phyloP scores from a whole-genome alignment of 1,140 invertebrate genomes.

The Drosophila takahashii region DNA sequence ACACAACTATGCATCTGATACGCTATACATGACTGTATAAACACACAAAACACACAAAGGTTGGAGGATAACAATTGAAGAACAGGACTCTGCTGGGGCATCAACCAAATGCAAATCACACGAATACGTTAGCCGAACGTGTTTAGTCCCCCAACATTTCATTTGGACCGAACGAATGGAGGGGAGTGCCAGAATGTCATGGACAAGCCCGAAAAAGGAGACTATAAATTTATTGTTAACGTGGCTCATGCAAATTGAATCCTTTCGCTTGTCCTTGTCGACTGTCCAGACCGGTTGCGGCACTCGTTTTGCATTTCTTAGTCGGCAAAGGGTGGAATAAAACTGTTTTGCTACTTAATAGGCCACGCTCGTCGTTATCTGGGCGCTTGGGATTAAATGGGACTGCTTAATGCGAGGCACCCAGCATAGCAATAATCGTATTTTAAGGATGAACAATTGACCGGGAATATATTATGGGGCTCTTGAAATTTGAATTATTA shows the following conservation, averaged over 20 bases:
- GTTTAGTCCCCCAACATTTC: slow-evolving; percentile 47
- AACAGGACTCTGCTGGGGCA: slow-evolving; percentile 28
- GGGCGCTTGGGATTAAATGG: slow-evolving; percentile 32
- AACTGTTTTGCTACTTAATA: slow-evolving; percentile 34
- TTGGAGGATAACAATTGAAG: slow-evolving; percentile 59
- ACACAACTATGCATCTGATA: background rate
- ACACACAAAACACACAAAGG: background rate
- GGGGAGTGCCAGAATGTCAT: slow-evolving; percentile 17
- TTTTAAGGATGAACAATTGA: slow-evolving; percentile 33
- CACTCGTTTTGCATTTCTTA: slow-evolving; percentile 34
- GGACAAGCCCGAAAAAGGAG: slow-evolving; percentile 26
- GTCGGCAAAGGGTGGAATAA: slow-evolving; percentile 11
- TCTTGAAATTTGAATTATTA: slow-evolving; percentile 1
- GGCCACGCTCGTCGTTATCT: slow-evolving; percentile 46
- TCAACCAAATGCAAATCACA: slow-evolving; percentile 64
- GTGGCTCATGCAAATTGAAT: slow-evolving; percentile 67
- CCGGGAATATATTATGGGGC: slow-evolving; percentile 1
- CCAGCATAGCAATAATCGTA: slow-evolving; percentile 30
- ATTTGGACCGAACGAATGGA: slow-evolving; percentile 7
- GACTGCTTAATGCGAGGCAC: slow-evolving; percentile 26
- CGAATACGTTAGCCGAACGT: slow-evolving; percentile 57
- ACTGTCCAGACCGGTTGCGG: slow-evolving; percentile 30
- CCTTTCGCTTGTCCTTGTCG: slow-evolving; percentile 41
- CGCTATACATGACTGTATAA: slow-evolving; percentile 1
- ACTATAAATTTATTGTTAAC: slow-evolving; percentile 69